These are phyloP conservation scores for Alethe diademata DNA, from an alignment of 2,113 vertebrate species.

Conservation along the genomic window DNA sequence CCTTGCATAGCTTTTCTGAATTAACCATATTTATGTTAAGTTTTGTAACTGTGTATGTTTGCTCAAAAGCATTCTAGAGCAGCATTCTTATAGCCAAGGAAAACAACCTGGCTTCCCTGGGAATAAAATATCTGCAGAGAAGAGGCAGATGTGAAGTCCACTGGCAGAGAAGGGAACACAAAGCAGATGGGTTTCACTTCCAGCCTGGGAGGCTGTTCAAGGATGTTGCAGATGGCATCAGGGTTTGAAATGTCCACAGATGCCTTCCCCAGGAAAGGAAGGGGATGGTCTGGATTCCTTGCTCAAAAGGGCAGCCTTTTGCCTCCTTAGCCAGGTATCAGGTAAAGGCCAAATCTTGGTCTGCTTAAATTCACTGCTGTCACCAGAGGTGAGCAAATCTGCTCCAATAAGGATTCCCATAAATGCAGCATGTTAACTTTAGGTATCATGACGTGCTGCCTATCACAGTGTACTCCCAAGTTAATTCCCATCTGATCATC, in stretches of 20 bases:
- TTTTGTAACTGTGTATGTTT: constrained; percentile 16
- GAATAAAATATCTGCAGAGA: constrained; percentile 17
- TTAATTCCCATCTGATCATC: not conserved
- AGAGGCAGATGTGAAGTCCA: not conserved
- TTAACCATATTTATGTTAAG: constrained; percentile 14
- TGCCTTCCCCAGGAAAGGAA: not conserved
- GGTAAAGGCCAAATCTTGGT: not conserved
- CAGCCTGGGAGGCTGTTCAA: not conserved
- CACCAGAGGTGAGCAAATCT: not conserved
- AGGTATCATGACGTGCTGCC: not conserved
- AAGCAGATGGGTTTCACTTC: not conserved
- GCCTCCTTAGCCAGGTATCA: not conserved
- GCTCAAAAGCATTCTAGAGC: not conserved
- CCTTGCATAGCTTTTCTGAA: not conserved
- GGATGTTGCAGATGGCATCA: not conserved
- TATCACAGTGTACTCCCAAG: not conserved
- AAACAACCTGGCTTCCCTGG: not conserved
- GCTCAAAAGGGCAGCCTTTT: not conserved
- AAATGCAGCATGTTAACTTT: not conserved
- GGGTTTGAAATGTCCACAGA: not conserved
- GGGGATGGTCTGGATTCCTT: not conserved
- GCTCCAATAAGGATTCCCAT: not conserved
- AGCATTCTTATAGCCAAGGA: not conserved
- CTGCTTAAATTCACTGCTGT: not conserved
- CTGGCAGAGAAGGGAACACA: not conserved